phyloP scores from a whole-genome alignment of 2,113 vertebrate species.

The Pyxicephalus adspersus region DNA sequence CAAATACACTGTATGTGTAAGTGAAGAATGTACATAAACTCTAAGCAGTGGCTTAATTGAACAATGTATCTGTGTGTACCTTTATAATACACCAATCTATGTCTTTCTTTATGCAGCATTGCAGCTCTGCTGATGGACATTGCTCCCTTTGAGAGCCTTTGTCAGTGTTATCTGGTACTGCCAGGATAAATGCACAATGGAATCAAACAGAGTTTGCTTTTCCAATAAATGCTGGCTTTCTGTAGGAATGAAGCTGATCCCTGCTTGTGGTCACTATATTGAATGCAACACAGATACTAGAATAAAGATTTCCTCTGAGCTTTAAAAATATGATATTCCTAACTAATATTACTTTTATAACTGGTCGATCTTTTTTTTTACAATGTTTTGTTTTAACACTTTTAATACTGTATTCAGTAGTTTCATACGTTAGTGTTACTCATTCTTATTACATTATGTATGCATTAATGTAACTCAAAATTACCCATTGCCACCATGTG shows the following conservation, averaged over 20 bases:
- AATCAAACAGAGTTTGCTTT: conserved; percentile 54
- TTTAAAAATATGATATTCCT: too few species aligned
- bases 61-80: conserved; percentile 5
- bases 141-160: conserved; percentile 56
- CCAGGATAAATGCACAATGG: conserved; percentile 57
- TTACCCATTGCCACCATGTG: too few species aligned
- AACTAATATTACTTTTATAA: too few species aligned
- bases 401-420: too few species aligned
- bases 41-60: neutral
- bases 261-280: neutral
- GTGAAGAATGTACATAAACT: neutral
- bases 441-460: too few species aligned
- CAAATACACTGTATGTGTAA: neutral
- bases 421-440: too few species aligned
- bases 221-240: conserved; percentile 52
- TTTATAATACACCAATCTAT: conserved; percentile 10
- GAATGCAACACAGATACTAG: neutral
- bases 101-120: conserved; percentile 17
- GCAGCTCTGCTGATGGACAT: neutral
- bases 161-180: conserved; percentile 53
- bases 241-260: conserved; percentile 36
- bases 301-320: too few species aligned
- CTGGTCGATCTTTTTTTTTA: too few species aligned
- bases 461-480: too few species aligned
- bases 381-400: too few species aligned